Percentiles rank a stretch among this genome's conserved stretches.
phyloP scores from a whole-genome alignment of 2,888 invertebrate species.

The Andrena praecox region DNA sequence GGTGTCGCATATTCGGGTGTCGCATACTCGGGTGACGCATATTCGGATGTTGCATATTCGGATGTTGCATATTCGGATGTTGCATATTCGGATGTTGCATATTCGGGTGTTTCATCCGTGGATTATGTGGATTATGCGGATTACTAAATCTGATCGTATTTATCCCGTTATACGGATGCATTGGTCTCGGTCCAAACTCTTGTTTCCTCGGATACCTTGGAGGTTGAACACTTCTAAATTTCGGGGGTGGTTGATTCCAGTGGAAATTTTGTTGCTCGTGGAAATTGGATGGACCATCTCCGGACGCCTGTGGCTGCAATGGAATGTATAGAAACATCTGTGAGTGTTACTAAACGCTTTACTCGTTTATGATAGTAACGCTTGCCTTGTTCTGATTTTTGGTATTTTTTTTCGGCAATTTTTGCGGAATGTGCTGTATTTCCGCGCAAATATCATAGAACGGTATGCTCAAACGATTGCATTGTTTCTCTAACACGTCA shows the following conservation, averaged over 20 bases:
- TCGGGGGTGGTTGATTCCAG: background rate
- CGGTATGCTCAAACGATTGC: conserved; percentile 86
- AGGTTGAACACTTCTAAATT: background rate
- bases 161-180: too few species aligned
- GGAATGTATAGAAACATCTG: background rate
- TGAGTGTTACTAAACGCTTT: background rate
- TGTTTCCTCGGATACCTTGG: background rate
- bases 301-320: background rate
- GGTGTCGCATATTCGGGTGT: too few species aligned
- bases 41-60: too few species aligned
- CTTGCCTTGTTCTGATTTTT: conserved; percentile 78
- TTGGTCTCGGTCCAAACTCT: too few species aligned
- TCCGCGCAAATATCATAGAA: conserved; percentile 89
- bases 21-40: too few species aligned
- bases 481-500: conserved; percentile 87
- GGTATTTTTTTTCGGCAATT: conserved; percentile 85
- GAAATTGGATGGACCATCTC: background rate
- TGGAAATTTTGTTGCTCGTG: background rate
- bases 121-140: too few species aligned
- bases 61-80: too few species aligned
- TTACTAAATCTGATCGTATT: too few species aligned
- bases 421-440: conserved; percentile 79
- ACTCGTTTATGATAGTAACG: background rate
- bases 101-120: too few species aligned
- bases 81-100: too few species aligned